These are phyloP conservation scores for Perizoma flavofasciatum DNA, from an alignment of 2,888 invertebrate genomes.

Conservation along the genomic window DNA sequence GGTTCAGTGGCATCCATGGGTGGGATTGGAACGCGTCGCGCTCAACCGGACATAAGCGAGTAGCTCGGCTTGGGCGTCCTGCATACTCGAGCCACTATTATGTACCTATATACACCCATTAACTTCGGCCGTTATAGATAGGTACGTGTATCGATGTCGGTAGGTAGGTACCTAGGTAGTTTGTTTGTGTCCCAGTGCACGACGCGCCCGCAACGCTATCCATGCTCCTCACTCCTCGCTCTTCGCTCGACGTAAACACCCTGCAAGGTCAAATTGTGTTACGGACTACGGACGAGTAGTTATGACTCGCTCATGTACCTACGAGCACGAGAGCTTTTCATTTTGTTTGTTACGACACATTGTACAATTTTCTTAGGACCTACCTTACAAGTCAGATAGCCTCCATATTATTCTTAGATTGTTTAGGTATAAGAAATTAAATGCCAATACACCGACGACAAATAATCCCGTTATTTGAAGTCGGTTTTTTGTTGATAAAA, in stretches of 20 bases:
- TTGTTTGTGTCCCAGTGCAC: slow-evolving; percentile 69
- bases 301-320: no score
- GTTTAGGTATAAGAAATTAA: no score
- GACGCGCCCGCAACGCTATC: slow-evolving; percentile 67
- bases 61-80: slow-evolving; percentile 56
- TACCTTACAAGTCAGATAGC: no score
- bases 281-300: slow-evolving; percentile 45
- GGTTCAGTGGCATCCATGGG: slow-evolving; percentile 68
- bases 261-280: slow-evolving; percentile 76
- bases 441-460: no score
- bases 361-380: no score
- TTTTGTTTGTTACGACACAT: no score
- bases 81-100: slow-evolving; percentile 72
- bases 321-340: no score
- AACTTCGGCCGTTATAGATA: slow-evolving; percentile 45
- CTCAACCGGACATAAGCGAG: slow-evolving; percentile 69
- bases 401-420: no score
- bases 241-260: slow-evolving; percentile 65
- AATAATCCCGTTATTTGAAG: no score
- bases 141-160: slow-evolving; percentile 41
- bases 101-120: no score
- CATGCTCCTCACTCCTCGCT: no score
- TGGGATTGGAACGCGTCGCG: slow-evolving; percentile 55
- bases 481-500: no score
- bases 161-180: slow-evolving; percentile 68